Base-by-base conservation (phyloP, 2,797 vertebrate species). In the Muscicapa striata region DNA sequence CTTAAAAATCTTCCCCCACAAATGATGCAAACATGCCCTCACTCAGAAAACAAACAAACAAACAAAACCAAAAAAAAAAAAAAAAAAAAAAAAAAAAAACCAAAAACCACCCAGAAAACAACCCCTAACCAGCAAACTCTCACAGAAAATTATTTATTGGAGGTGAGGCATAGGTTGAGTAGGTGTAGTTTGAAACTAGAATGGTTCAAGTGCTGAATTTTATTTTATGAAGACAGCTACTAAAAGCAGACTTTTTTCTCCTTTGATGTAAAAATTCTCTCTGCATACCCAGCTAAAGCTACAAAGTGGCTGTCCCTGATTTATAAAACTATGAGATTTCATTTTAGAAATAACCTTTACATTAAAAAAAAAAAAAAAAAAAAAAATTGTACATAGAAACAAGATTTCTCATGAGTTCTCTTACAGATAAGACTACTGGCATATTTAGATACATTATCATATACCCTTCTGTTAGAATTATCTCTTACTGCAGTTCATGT, bases 101-200 rank as follows among this genome's bases (percentile, higher is more conserved):
- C n/a, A n/a, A n/a, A n/a, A n/a, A 40, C 13, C 13, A 40, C 13
- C 11, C 38, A 40, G 63, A 26, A 3, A 22, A 9, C 29, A 10
- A 40, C 2, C 3, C 11, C 2, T 15, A 30, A 14, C 3, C 13
- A 40, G n/a, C 6, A 70, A 59, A 38, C 0, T 5, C 2, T 1
- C 3, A 14, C 3, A 41, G 6, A 38, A 59, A 52, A 32, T 17
- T 26, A 73, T 43, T 48, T 45, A 72, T 4, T 1, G 1, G 5
- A 3, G 3, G 36, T 5, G 2, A 13, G 3, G 3, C 13, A 48
- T 15, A 41, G 30, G 13, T 34, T 17, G 17, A 30, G 26, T 4
- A 11, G 6, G 11, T 15, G 7, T 36, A 52, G 38, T 29, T 78
- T 58, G 11, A 75, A 91, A 81, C 8, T 13, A 57, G 21, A 92